phyloP scores from a whole-genome alignment of 2,888 invertebrate genomes.

The Leptogaster cylindrica region DNA sequence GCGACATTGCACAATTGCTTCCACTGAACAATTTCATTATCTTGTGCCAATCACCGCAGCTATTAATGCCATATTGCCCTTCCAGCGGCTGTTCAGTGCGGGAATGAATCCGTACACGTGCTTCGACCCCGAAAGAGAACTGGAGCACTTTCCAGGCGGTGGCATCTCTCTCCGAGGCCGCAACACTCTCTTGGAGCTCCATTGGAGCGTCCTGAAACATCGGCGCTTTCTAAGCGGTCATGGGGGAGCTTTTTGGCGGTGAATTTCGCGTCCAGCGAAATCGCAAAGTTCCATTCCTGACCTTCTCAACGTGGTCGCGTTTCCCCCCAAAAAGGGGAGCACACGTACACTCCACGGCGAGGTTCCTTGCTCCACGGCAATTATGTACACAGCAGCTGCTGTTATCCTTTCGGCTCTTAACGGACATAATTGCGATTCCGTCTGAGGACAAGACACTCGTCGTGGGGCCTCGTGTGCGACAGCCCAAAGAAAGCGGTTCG shows the following conservation, averaged over 20 bases:
- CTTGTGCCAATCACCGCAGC: constrained; percentile 34
- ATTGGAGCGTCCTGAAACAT: neutral
- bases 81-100: constrained; percentile 11
- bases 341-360: neutral
- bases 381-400: constrained; percentile 15
- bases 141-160: constrained; percentile 13
- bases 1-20: constrained; percentile 5
- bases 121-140: constrained; percentile 10
- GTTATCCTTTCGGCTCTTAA: constrained; percentile 5
- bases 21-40: constrained; percentile 3
- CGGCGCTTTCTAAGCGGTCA: neutral
- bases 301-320: constrained; percentile 19
- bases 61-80: constrained; percentile 28
- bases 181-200: neutral
- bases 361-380: neutral
- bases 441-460: neutral
- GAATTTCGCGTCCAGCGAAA: neutral
- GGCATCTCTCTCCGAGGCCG: neutral
- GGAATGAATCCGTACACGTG: constrained; percentile 21
- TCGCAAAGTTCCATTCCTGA: constrained; percentile 32
- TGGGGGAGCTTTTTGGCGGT: neutral
- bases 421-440: constrained; percentile 26
- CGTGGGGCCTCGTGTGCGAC: constrained; percentile 1
- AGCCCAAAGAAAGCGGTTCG: neutral
- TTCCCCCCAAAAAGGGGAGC: neutral